A percentile compares a stretch with the other conserved stretches of the same genome.
Conservation (phyloP, 2,888 invertebrate species). For the Apomyelois bistriatella region DNA sequence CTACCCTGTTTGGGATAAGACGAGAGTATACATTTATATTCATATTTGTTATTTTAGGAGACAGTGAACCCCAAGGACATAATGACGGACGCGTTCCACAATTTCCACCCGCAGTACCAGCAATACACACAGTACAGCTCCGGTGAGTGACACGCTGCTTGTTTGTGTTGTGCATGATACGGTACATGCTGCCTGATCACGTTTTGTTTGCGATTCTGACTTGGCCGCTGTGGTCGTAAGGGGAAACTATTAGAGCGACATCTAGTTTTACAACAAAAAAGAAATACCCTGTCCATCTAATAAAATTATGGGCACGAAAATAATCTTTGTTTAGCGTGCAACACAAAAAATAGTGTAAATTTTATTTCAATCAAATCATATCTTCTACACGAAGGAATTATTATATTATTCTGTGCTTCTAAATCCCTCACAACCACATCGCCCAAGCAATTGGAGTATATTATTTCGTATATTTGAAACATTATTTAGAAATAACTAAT, state of each 20-base stretch:
- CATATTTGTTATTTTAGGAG: constrained; percentile 81
- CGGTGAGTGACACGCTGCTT: constrained; percentile 80
- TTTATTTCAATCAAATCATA: too few species aligned
- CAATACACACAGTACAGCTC: constrained; percentile 99
- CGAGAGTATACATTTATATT: too few species aligned
- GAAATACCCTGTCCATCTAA: too few species aligned
- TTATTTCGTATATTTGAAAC: background rate
- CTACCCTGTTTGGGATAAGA: too few species aligned
- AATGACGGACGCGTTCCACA: constrained; percentile 99
- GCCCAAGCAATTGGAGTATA: background rate
- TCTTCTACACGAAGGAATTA: too few species aligned
- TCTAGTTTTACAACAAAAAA: too few species aligned
- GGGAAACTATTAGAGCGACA: background rate
- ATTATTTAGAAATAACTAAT: background rate
- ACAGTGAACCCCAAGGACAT: constrained; percentile 99
- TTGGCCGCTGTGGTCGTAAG: constrained; percentile 13
- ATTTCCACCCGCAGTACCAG: constrained; percentile 99
- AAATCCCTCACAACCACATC: background rate
- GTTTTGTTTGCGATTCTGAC: constrained; percentile 49
- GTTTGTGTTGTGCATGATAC: constrained; percentile 32
- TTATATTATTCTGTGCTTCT: too few species aligned
- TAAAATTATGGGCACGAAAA: too few species aligned
- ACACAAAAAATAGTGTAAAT: too few species aligned
- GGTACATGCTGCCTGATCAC: constrained; percentile 43
- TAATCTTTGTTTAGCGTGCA: too few species aligned